These are phyloP conservation scores for Tetanocera ferruginea DNA, from an alignment of 2,888 invertebrate genomes.

Conservation along the genomic window DNA sequence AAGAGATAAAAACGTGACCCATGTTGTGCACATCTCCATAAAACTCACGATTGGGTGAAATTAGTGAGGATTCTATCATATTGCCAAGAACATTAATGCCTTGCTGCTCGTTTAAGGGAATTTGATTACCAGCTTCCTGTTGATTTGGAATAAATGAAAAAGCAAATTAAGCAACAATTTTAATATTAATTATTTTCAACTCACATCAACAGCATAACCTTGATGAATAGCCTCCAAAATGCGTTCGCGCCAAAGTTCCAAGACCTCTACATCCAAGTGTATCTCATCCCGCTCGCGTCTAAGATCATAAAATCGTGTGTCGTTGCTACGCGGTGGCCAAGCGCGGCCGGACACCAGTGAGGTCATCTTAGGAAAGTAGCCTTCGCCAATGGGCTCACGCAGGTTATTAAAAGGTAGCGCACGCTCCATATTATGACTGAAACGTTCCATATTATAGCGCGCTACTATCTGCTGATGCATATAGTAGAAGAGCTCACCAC, in stretches of 20 bases:
- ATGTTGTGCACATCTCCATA: slow-evolving; percentile 87
- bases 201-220: slow-evolving; percentile 73
- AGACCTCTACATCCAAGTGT: slow-evolving; percentile 75
- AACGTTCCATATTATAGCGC: slow-evolving; percentile 82
- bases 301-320: slow-evolving; percentile 73
- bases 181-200: slow-evolving; percentile 36
- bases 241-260: slow-evolving; percentile 82
- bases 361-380: slow-evolving; percentile 87
- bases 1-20: slow-evolving; percentile 83
- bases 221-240: slow-evolving; percentile 79
- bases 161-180: too few species aligned
- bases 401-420: slow-evolving; percentile 76
- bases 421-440: slow-evolving; percentile 78
- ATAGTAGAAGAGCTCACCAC: slow-evolving; percentile 84
- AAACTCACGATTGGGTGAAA: slow-evolving; percentile 77
- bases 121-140: slow-evolving; percentile 73
- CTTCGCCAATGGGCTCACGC: slow-evolving; percentile 80
- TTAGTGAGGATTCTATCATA: slow-evolving; percentile 79
- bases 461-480: slow-evolving; percentile 76
- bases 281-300: slow-evolving; percentile 78
- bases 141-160: not conserved
- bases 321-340: slow-evolving; percentile 79
- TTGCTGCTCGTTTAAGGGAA: slow-evolving; percentile 75
- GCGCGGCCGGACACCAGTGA: slow-evolving; percentile 80
- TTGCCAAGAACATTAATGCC: slow-evolving; percentile 86